Evolutionary conservation across 2,113 vertebrate genomes (phyloP).

Genomic region (Gnathonemus echidnorhynchus): DNA sequence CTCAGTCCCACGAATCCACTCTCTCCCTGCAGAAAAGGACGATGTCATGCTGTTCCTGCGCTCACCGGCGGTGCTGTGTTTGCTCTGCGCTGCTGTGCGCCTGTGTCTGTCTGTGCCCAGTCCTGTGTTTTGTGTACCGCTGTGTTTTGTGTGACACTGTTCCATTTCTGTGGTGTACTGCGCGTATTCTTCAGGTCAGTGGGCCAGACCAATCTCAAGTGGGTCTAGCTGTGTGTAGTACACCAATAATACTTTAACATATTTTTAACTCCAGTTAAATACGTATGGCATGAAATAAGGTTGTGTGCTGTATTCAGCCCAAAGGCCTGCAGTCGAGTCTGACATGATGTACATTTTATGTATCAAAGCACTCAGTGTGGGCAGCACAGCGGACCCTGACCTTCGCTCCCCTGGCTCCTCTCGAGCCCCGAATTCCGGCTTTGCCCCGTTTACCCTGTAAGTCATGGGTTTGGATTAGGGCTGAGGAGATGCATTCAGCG

Average conservation of each 20-base stretch:
- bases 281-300: background rate
- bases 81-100: background rate
- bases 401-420: slow-evolving; percentile 69
- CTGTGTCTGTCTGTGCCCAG: background rate
- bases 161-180: background rate
- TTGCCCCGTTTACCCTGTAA: slow-evolving; percentile 74
- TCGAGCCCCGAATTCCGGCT: slow-evolving; percentile 55
- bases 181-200: background rate
- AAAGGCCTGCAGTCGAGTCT: background rate
- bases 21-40: slow-evolving; percentile 54
- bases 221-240: background rate
- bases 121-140: background rate
- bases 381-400: slow-evolving; percentile 46
- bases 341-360: background rate
- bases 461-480: background rate
- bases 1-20: slow-evolving; percentile 54
- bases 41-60: background rate
- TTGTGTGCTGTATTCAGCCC: background rate
- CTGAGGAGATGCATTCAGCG: background rate
- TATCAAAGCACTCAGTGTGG: background rate
- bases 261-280: background rate
- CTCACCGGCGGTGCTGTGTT: background rate
- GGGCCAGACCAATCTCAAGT: background rate
- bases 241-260: background rate
- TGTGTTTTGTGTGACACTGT: background rate